Conservation (phyloP, 1,140 invertebrate species). For the Zophobas morio region DNA sequence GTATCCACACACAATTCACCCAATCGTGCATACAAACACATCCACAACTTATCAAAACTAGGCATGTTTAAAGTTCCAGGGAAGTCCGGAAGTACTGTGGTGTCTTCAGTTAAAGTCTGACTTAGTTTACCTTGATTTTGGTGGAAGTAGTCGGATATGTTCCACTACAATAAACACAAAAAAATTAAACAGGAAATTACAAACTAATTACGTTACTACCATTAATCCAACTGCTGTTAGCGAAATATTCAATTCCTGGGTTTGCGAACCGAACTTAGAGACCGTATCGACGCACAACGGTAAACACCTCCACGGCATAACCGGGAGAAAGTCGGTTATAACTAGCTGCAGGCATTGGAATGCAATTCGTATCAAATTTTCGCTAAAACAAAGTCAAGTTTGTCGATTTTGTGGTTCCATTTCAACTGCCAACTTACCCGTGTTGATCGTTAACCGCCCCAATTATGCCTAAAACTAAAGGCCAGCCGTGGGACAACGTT, state of each 20-base stretch:
- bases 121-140: constrained; percentile 93
- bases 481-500: constrained; percentile 93
- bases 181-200: constrained; percentile 1
- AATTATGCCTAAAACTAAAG: constrained; percentile 93
- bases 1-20: constrained; percentile 96
- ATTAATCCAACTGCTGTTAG: constrained; percentile 97
- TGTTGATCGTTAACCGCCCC: constrained; percentile 94
- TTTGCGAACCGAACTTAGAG: constrained; percentile 96
- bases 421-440: constrained; percentile 73
- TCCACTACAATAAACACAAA: constrained; percentile 82
- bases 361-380: constrained; percentile 91
- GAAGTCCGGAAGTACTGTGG: constrained; percentile 84
- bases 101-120: constrained; percentile 78
- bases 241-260: constrained; percentile 97
- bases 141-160: constrained; percentile 97
- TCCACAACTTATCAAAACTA: constrained; percentile 95
- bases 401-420: not conserved
- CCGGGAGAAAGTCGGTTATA: constrained; percentile 94
- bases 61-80: constrained; percentile 88
- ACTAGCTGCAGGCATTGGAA: constrained; percentile 97
- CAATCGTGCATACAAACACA: constrained; percentile 92
- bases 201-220: constrained; percentile 71
- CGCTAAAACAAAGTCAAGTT: constrained; percentile 72
- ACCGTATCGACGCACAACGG: constrained; percentile 94
- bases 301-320: constrained; percentile 90